phyloP scores from a whole-genome alignment of 2,113 vertebrate genomes.

The Apistogramma diplotaenia region DNA sequence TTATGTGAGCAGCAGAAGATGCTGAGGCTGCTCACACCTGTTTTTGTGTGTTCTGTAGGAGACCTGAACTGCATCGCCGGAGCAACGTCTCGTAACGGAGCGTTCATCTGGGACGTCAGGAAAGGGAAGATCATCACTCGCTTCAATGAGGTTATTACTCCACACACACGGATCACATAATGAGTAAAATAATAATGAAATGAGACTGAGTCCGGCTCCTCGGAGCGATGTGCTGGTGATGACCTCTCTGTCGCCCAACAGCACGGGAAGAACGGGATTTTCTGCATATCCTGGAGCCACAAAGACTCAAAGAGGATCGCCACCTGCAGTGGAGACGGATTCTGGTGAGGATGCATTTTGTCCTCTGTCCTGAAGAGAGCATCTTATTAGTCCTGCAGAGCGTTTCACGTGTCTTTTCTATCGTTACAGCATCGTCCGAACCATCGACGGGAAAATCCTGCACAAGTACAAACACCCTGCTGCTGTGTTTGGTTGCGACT shows the following conservation, averaged over 20 bases:
- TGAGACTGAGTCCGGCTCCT: no score
- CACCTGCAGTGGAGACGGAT: conserved; percentile 93
- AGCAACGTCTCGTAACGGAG: conserved; percentile 91
- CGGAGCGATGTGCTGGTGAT: not conserved
- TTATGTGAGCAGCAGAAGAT: not conserved
- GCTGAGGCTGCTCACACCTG: not conserved
- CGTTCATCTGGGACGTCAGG: conserved; percentile 94
- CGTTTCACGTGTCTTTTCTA: not conserved
- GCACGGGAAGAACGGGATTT: conserved; percentile 97
- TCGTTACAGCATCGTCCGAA: conserved; percentile 87
- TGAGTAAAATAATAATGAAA: no score
- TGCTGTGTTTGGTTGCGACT: conserved; percentile 96
- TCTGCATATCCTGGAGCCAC: conserved; percentile 98
- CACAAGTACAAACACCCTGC: conserved; percentile 97
- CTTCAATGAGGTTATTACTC: conserved; percentile 86
- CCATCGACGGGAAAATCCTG: conserved; percentile 89
- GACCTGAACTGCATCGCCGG: conserved; percentile 95
- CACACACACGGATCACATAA: no score
- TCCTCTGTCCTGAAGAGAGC: not conserved
- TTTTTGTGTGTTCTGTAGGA: conserved; percentile 72
- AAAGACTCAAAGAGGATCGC: conserved; percentile 99
- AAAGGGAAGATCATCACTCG: conserved; percentile 94
- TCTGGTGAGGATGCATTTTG: conserved; percentile 86
- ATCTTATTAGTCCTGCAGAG: not conserved
- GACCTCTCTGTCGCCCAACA: conserved; percentile 51